These are phyloP conservation scores for Psix sp. DNA, from an alignment of 1,140 invertebrate species.

Conservation along the genomic window DNA sequence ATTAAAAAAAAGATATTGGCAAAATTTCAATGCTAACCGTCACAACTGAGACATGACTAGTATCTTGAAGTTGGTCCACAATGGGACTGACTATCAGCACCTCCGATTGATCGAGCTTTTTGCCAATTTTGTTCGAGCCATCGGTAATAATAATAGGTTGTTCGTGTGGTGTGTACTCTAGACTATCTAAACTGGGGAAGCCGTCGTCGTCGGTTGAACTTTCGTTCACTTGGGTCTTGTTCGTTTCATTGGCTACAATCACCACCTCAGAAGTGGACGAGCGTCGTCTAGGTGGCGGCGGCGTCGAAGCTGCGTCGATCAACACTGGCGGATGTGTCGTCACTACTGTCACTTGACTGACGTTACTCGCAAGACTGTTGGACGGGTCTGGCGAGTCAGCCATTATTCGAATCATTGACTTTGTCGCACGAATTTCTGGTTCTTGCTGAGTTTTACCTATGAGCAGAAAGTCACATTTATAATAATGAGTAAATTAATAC, in stretches of 20 bases:
- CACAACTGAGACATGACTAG: slow-evolving; percentile 92
- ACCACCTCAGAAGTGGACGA: slow-evolving; percentile 81
- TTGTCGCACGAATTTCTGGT: slow-evolving; percentile 73
- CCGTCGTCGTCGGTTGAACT: slow-evolving; percentile 85
- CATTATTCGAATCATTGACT: slow-evolving; percentile 80
- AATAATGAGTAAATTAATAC: slow-evolving; percentile 6
- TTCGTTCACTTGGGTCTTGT: slow-evolving; percentile 82
- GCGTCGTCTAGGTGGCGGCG: slow-evolving; percentile 67
- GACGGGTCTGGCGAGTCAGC: slow-evolving; percentile 78
- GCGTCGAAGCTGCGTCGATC: slow-evolving; percentile 76
- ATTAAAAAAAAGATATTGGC: too few species aligned
- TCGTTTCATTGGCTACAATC: slow-evolving; percentile 86
- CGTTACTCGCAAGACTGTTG: slow-evolving; percentile 83
- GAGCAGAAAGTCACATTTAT: background rate
- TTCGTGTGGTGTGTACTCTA: slow-evolving; percentile 81
- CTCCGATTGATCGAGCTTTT: slow-evolving; percentile 88
- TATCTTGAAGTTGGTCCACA: slow-evolving; percentile 79
- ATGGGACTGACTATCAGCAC: slow-evolving; percentile 85
- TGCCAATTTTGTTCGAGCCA: slow-evolving; percentile 72
- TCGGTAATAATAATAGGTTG: slow-evolving; percentile 74
- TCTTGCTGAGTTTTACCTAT: slow-evolving; percentile 59
- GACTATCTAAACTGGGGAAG: slow-evolving; percentile 83
- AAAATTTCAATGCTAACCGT: slow-evolving; percentile 75
- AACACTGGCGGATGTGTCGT: slow-evolving; percentile 87
- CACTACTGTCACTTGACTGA: slow-evolving; percentile 87